Conservation (phyloP, 2,113 vertebrate species). For the Athene noctua region DNA sequence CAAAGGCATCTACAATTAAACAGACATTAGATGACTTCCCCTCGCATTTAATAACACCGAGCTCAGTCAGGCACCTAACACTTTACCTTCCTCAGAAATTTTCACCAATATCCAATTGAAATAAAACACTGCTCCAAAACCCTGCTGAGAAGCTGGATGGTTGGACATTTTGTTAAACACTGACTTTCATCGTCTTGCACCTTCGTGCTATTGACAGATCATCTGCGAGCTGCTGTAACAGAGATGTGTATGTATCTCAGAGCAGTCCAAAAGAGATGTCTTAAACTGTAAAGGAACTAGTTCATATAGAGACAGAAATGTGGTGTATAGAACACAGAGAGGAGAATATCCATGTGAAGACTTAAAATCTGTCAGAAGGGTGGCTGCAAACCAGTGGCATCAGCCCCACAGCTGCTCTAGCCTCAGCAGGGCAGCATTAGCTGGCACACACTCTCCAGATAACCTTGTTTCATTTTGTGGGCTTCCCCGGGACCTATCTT, state of each 20-base stretch:
- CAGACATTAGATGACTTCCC: conserved; percentile 39
- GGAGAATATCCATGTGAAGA: neutral
- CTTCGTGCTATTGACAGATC: neutral
- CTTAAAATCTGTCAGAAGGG: neutral
- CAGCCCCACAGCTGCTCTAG: neutral
- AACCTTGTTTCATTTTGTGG: neutral
- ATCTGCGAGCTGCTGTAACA: neutral
- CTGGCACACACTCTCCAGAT: neutral
- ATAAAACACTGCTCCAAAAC: neutral
- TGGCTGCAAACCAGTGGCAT: neutral
- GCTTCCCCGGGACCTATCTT: neutral
- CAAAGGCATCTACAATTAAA: conserved; percentile 57
- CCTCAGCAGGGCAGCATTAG: neutral
- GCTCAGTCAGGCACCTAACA: neutral
- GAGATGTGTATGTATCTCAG: neutral
- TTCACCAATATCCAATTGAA: neutral
- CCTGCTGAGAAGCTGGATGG: neutral
- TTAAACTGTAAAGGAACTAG: neutral
- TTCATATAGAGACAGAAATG: neutral
- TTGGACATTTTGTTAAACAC: neutral
- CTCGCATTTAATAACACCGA: neutral
- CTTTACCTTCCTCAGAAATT: neutral
- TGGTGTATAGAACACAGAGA: neutral
- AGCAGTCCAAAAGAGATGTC: neutral
- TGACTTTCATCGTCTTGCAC: neutral